Base-by-base conservation (phyloP, 2,113 vertebrate species). In the Spea bombifrons region DNA sequence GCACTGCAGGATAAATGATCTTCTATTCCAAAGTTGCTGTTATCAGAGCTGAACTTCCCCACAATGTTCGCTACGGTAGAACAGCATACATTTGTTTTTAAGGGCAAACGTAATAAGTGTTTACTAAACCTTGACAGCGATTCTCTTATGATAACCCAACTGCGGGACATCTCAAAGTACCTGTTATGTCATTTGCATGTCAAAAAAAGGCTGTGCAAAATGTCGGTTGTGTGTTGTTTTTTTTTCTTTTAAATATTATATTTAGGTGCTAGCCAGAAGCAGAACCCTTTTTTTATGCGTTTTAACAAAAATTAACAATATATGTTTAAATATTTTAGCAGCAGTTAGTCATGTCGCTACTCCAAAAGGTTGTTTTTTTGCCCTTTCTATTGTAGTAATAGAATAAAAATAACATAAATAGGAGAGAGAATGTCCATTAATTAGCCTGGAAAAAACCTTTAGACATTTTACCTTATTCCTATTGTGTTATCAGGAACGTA, bases 1-100 rank as follows among this genome's bases (percentile, higher is more conserved):
- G 75, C 66, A 69, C 66, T 66, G 45, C 53, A 76, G 66, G 75
- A 53, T 47, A 61, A 70, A 66, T 47, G 12, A 61, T 49, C 45
- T 50, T 59, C 75, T 63, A 66, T 9, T 67, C 43, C 16, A 69
- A 59, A 17, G 66, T 7, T 2, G 43, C 44, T 8, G 45, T 70
- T 47, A 50, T 49, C 5, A 59, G 44, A 57, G 30, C 48, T 46
- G 4, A 16, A 7, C 9, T 67, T 66, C 63, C 50, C 49, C 55
- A 9, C 48, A 13, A 55, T 50, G 43, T 66, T 49, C 47, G 13
- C 48, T 53, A 17, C 13, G 53, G n/a, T 48, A 61, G 43, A 69
- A 59, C 61, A 64, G n/a, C 61, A 64, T 1, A 16, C 30, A 30
- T 13, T 59, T 4, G 4, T 59, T 47, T 55, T 67, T 57, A 50